These are phyloP conservation scores for Onychostoma macrolepis DNA, from an alignment of 2,113 vertebrate species.

Conservation along the genomic window DNA sequence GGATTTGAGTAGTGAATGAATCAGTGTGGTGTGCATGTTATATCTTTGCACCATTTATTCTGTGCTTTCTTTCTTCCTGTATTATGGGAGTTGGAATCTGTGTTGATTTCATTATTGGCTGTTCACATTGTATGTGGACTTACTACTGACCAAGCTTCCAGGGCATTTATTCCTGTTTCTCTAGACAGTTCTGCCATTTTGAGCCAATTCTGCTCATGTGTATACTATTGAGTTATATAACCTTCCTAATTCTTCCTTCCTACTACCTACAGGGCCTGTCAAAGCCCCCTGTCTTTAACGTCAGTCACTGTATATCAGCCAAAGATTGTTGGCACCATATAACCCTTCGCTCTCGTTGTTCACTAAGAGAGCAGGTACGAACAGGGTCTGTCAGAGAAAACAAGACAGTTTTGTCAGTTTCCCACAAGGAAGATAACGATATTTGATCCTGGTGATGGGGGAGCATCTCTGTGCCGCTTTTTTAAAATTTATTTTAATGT, in stretches of 20 bases:
- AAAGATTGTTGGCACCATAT: slow-evolving; percentile 58
- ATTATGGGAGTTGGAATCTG: not conserved
- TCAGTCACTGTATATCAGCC: slow-evolving; percentile 62
- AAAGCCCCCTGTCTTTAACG: slow-evolving; percentile 62
- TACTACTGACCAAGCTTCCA: not conserved
- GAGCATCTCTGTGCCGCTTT: not conserved
- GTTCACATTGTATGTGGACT: not conserved
- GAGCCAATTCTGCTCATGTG: not conserved
- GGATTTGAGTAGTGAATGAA: not conserved
- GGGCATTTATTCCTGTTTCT: not conserved
- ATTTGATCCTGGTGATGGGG: slow-evolving; percentile 60
- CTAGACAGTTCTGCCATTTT: not conserved
- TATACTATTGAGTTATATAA: slow-evolving; percentile 24
- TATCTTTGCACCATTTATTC: not conserved
- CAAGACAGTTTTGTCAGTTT: slow-evolving; percentile 69
- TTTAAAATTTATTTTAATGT: not conserved
- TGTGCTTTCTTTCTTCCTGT: not conserved
- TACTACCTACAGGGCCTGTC: slow-evolving; percentile 65
- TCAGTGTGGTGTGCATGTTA: not conserved
- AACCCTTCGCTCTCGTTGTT: slow-evolving; percentile 61
- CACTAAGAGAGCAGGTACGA: slow-evolving; percentile 58
- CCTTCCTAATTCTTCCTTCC: slow-evolving; percentile 44
- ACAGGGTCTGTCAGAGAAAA: slow-evolving; percentile 62
- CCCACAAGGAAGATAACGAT: slow-evolving; percentile 38
- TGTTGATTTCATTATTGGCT: not conserved